Evolutionary conservation across 2,797 vertebrate species (phyloP).

Genomic region (Tadarida brasiliensis): DNA sequence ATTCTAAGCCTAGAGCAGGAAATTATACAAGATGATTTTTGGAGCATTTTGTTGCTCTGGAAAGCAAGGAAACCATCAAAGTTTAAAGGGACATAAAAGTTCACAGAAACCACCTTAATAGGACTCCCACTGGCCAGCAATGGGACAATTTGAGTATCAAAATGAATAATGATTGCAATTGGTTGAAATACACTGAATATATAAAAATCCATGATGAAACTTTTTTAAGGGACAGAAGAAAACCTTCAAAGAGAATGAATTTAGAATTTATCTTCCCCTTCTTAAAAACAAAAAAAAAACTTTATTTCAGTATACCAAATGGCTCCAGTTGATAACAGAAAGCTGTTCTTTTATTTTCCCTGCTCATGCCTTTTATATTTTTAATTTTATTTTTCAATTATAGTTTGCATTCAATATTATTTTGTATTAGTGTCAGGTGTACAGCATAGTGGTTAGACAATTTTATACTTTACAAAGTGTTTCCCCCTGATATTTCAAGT

Average conservation of each 20-base stretch:
- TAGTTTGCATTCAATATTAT: background rate
- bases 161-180: background rate
- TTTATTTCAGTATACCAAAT: slow-evolving; percentile 44
- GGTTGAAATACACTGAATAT: background rate
- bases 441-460: background rate
- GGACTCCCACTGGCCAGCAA: background rate
- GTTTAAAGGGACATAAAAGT: slow-evolving; percentile 50
- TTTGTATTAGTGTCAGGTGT: background rate
- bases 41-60: slow-evolving; percentile 31
- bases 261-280: slow-evolving; percentile 10
- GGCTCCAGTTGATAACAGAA: background rate
- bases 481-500: background rate
- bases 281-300: background rate
- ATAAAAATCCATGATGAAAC: slow-evolving; percentile 27
- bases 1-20: slow-evolving; percentile 5
- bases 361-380: background rate
- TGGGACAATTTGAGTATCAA: background rate
- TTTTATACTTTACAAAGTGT: background rate
- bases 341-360: background rate
- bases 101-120: background rate
- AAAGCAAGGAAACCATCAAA: slow-evolving; percentile 35
- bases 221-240: background rate
- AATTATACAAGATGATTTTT: slow-evolving; percentile 32
- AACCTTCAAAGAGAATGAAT: background rate
- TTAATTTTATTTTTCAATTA: background rate